Percentiles rank a stretch among this genome's conserved stretches.
phyloP scores from a whole-genome alignment of 2,888 invertebrate species.

The Eupithecia inturbata region DNA sequence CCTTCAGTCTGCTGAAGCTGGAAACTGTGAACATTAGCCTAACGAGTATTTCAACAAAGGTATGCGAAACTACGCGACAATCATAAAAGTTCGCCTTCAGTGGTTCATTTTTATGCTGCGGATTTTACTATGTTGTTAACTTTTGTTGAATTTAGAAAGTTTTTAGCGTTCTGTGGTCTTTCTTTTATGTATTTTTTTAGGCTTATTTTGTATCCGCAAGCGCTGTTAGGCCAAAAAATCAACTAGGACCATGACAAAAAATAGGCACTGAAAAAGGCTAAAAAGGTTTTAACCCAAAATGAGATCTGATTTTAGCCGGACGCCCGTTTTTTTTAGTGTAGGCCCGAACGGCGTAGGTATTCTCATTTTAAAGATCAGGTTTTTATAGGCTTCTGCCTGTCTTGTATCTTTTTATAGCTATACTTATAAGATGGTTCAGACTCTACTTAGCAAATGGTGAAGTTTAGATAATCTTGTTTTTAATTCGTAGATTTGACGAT shows the following conservation, averaged over 20 bases:
- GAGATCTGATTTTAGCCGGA: conserved; percentile 12
- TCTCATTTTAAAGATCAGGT: background rate
- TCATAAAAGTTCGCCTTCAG: conserved; percentile 41
- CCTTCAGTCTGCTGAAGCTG: conserved; percentile 13
- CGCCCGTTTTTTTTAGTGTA: background rate
- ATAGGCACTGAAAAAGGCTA: background rate
- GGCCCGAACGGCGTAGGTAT: background rate
- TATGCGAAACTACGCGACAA: conserved; percentile 43
- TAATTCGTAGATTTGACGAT: background rate
- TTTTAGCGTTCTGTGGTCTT: conserved; percentile 18
- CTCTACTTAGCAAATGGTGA: background rate
- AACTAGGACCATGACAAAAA: background rate
- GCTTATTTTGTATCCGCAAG: conserved; percentile 11
- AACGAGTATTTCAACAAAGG: conserved; percentile 46
- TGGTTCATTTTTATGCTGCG: conserved; percentile 40
- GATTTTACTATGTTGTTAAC: conserved; percentile 18
- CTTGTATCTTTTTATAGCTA: background rate
- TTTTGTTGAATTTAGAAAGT: conserved; percentile 22
- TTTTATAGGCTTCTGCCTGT: background rate
- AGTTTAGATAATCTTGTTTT: background rate
- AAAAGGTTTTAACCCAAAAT: conserved; percentile 9
- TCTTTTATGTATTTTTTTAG: conserved; percentile 21
- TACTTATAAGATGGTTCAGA: background rate
- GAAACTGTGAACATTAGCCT: conserved; percentile 42
- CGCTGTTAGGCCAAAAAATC: conserved; percentile 2